A percentile compares a stretch with the other conserved stretches of the same genome.
Evolutionary conservation across 2,888 invertebrate species (phyloP).

Genomic region (Schizaphis graminum): DNA sequence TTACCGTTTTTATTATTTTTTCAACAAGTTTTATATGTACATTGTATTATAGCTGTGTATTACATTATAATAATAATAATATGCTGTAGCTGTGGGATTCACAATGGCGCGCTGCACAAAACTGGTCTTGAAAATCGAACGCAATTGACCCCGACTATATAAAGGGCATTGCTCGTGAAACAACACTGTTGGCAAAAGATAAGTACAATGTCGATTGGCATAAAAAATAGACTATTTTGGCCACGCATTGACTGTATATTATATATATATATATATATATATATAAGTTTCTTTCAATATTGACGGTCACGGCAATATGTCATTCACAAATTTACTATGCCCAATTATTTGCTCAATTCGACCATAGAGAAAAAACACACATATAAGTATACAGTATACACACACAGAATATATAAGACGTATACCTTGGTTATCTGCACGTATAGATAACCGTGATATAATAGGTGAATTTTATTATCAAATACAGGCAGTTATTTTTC

Average conservation of each 20-base stretch:
- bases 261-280: not conserved
- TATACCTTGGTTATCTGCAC: not conserved
- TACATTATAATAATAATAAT: conserved; percentile 16
- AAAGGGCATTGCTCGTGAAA: conserved; percentile 64
- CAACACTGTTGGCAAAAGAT: conserved; percentile 48
- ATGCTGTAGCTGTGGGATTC: not conserved
- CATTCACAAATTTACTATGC: conserved; percentile 43
- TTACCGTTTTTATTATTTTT: conserved; percentile 47
- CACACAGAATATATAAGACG: not conserved
- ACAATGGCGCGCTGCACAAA: conserved; percentile 46
- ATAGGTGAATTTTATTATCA: not conserved
- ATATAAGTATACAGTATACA: not conserved
- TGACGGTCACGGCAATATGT: conserved; percentile 38
- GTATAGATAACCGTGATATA: not conserved
- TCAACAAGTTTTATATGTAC: not conserved
- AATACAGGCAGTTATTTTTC: not conserved
- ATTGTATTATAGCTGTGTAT: conserved; percentile 2
- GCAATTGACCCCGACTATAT: conserved; percentile 57
- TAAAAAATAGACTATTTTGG: conserved; percentile 19
- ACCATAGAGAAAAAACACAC: not conserved
- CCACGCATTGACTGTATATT: not conserved
- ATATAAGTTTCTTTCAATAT: not conserved
- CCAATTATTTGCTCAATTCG: conserved; percentile 44
- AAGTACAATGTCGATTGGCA: conserved; percentile 35
- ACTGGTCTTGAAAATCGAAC: conserved; percentile 65